Conservation (phyloP, 2,797 vertebrate genomes). For the Chromis chromis region DNA sequence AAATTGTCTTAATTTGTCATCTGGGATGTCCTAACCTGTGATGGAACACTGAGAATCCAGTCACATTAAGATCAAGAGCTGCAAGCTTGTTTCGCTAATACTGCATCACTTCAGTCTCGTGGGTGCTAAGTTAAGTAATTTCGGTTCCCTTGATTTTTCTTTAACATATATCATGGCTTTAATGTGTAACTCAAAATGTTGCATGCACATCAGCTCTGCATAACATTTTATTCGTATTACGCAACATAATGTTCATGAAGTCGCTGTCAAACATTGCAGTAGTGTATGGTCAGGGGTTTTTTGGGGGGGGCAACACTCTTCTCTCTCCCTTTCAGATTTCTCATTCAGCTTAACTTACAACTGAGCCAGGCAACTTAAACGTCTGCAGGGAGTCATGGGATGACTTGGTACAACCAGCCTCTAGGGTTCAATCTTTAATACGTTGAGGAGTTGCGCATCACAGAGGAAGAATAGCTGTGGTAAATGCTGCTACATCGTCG, state of each 20-base stretch:
- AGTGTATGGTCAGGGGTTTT: constrained; percentile 56
- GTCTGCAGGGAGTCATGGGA: constrained; percentile 70
- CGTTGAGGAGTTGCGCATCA: constrained; percentile 54
- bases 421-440: constrained; percentile 59
- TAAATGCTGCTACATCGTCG: constrained; percentile 46
- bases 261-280: constrained; percentile 69
- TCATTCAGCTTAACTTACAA: constrained; percentile 70
- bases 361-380: constrained; percentile 64
- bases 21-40: constrained; percentile 85
- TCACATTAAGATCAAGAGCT: constrained; percentile 84
- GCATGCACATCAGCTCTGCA: constrained; percentile 85
- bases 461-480: constrained; percentile 52
- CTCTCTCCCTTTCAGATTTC: constrained; percentile 84
- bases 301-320: constrained; percentile 73
- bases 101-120: constrained; percentile 85
- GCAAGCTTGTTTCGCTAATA: constrained; percentile 86
- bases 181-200: constrained; percentile 78
- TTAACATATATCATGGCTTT: constrained; percentile 77
- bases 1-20: constrained; percentile 75
- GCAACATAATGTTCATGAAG: constrained; percentile 67
- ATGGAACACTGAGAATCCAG: constrained; percentile 85
- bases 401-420: constrained; percentile 59
- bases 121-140: constrained; percentile 87
- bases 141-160: constrained; percentile 78
- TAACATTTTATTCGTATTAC: constrained; percentile 75